These are phyloP conservation scores for Heliconius eleuchia DNA, from an alignment of 1,140 invertebrate genomes.

Conservation along the genomic window DNA sequence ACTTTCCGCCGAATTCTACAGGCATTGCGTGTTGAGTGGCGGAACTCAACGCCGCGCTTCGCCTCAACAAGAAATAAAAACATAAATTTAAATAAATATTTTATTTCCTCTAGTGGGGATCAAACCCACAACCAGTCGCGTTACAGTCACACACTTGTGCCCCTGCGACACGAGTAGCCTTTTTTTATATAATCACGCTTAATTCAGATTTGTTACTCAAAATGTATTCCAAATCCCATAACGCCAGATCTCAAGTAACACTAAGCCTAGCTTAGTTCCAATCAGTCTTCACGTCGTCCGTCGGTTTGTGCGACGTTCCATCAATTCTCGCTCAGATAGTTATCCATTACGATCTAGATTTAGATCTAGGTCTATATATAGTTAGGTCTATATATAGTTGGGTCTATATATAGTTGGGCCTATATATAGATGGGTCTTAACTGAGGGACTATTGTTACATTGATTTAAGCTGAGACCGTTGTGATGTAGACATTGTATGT, in stretches of 20 bases:
- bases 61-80: too few relatives aligned
- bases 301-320: constrained; percentile 7
- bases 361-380: not conserved
- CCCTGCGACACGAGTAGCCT: not conserved
- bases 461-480: not conserved
- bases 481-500: not conserved
- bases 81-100: too few relatives aligned
- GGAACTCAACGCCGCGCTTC: too few relatives aligned
- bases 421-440: not conserved
- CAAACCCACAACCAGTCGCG: too few relatives aligned
- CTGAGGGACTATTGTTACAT: not conserved
- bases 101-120: too few relatives aligned
- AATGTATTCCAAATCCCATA: not conserved
- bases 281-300: not conserved
- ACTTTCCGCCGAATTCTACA: too few relatives aligned
- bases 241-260: not conserved
- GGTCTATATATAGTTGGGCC: not conserved
- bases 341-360: not conserved
- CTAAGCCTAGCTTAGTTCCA: constrained; percentile 4
- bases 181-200: too few relatives aligned
- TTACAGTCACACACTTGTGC: not conserved
- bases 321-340: constrained; percentile 7
- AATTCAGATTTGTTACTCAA: not conserved
- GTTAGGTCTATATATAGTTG: not conserved
- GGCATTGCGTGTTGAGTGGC: too few relatives aligned